These are phyloP conservation scores for Lasioglossum malachurum DNA, from an alignment of 2,888 invertebrate genomes.

Conservation along the genomic window DNA sequence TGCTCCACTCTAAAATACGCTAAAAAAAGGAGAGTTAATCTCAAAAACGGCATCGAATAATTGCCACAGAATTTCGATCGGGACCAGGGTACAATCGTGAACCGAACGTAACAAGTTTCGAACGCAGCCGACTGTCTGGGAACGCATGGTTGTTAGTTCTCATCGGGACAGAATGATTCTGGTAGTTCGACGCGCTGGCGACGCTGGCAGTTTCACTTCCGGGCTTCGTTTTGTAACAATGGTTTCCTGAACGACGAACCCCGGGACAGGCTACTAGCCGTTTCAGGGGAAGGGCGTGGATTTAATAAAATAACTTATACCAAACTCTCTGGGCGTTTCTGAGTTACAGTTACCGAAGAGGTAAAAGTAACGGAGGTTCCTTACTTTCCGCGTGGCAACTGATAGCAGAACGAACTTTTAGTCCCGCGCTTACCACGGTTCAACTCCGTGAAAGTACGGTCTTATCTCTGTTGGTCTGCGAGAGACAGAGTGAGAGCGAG, in stretches of 20 bases:
- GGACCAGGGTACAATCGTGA: background rate
- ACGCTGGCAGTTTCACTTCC: constrained; percentile 11
- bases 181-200: background rate
- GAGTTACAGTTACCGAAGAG: constrained; percentile 69
- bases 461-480: constrained; percentile 71
- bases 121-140: background rate
- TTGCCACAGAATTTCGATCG: background rate
- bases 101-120: background rate
- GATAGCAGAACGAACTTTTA: constrained; percentile 79
- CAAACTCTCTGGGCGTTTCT: constrained; percentile 73
- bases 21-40: background rate
- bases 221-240: constrained; percentile 49
- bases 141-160: constrained; percentile 6
- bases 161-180: background rate
- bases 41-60: background rate
- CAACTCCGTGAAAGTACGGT: constrained; percentile 70
- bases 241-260: constrained; percentile 34
- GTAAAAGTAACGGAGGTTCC: constrained; percentile 62
- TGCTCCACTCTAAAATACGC: background rate
- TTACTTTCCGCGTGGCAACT: constrained; percentile 70
- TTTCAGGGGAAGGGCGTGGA: constrained; percentile 66
- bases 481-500: constrained; percentile 15
- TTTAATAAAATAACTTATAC: constrained; percentile 79
- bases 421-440: constrained; percentile 74
- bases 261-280: constrained; percentile 23